Base-by-base conservation (phyloP, 2,113 vertebrate species). In the Alaudala cheleensis region DNA sequence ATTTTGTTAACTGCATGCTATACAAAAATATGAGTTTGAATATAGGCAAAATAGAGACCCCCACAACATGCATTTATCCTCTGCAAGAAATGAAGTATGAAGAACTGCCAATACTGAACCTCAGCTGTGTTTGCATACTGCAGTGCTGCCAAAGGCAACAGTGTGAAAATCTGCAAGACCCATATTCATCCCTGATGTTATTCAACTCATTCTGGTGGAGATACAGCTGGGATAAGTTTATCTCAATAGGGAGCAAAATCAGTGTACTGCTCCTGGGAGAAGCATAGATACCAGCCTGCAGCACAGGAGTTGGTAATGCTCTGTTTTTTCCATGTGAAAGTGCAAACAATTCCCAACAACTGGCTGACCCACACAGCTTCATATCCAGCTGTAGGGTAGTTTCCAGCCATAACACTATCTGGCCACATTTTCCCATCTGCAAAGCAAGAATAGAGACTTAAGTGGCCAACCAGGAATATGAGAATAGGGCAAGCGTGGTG, bases 81-180 rank as follows among this genome's bases (percentile, higher is more conserved):
- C 47, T 28, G 33, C 19, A 56, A 80, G 64, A 93, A 78, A 72
- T 56, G 64, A 66, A 82, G 16, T 29, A 45, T 26, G 31, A 76
- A 83, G 79, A 78, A 28, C 29, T 57, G 56, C 79, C 64, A 34
- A 5, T 39, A 42, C 16, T 3, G 12, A 93, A 33, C 25, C n/a
- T 90, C 69, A 56, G 24, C 33, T 10, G 0, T 70, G 58, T 65
- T 82, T 90, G 42, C 80, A 10, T 12, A 19, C 11, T 78, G 47
- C 67, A 83, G 33, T 26, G 34, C 40, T 96, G 85, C 88, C 94
- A 88, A 96, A 92, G 81, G 26, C 90, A 95, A 64, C 37, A 64
- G 34, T 2, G 24, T 70, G 79, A 88, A 94, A 86, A 81, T 90
- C n/a, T 78, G 44, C 64, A 51, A 56, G 90, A 66, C n/a, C 31